Percentiles rank a stretch among this genome's conserved stretches.
Conservation (phyloP, 1,140 invertebrate genomes). For the Andrena cerasifolii region DNA sequence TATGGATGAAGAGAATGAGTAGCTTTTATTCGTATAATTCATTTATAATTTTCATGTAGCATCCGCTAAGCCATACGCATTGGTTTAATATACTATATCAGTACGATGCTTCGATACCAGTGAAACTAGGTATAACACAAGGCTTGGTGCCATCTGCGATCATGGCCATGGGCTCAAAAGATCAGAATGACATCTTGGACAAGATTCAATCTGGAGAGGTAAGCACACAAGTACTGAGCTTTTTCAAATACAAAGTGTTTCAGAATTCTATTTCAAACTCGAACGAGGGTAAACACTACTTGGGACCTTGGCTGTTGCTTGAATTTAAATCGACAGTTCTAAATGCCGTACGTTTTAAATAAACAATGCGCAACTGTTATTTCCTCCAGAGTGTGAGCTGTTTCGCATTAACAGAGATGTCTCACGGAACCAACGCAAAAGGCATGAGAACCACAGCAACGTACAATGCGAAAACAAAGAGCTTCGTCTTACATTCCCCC, state of each 20-base stretch:
- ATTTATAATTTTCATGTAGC: conserved; percentile 1
- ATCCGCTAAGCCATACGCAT: conserved; percentile 66
- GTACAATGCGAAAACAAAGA: conserved; percentile 89
- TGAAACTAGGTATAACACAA: conserved; percentile 87
- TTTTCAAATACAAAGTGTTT: conserved; percentile 16
- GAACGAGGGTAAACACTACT: not conserved
- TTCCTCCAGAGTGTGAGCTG: conserved; percentile 87
- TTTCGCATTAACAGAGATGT: conserved; percentile 95
- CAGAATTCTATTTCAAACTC: conserved; percentile 18
- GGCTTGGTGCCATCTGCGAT: conserved; percentile 88
- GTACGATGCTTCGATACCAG: conserved; percentile 86
- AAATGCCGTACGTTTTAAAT: not conserved
- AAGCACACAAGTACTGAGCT: conserved; percentile 60
- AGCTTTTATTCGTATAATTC: not conserved
- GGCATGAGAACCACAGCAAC: conserved; percentile 94
- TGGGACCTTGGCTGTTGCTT: not conserved
- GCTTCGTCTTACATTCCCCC: conserved; percentile 95
- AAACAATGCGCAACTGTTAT: conserved; percentile 8
- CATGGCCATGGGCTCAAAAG: conserved; percentile 88
- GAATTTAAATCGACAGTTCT: not conserved
- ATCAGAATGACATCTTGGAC: conserved; percentile 88
- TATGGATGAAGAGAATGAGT: not conserved
- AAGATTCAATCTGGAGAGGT: conserved; percentile 88
- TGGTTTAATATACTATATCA: conserved; percentile 86
- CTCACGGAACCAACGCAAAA: conserved; percentile 97